phyloP scores from a whole-genome alignment of 1,140 invertebrate species.

The Magallana angulata region DNA sequence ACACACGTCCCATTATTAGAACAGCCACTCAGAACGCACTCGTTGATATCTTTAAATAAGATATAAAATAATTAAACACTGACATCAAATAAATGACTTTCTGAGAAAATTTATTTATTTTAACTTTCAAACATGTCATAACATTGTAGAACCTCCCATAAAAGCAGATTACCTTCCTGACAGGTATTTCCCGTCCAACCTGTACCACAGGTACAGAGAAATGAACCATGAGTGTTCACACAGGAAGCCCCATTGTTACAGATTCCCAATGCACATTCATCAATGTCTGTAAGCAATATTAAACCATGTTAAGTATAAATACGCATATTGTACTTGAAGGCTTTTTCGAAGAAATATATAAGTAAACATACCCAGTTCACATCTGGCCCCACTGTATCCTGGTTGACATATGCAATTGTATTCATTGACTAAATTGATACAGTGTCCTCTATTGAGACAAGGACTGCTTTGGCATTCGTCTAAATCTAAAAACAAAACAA shows the following conservation, averaged over 20 bases:
- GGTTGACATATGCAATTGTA: not conserved
- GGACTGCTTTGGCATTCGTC: not conserved
- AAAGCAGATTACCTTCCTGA: not conserved
- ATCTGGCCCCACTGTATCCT: not conserved
- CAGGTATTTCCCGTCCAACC: constrained; percentile 1
- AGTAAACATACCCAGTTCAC: constrained; percentile 4
- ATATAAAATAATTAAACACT: too few relatives aligned
- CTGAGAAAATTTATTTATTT: too few relatives aligned
- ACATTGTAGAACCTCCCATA: too few relatives aligned
- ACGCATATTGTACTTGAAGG: too few relatives aligned
- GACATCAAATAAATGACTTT: too few relatives aligned
- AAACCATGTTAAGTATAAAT: too few relatives aligned
- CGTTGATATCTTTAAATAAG: constrained; percentile 15
- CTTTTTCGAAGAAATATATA: too few relatives aligned
- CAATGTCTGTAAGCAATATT: not conserved
- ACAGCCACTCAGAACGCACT: not conserved
- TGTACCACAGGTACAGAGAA: not conserved
- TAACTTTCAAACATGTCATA: too few relatives aligned
- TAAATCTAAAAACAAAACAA: not conserved
- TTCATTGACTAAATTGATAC: not conserved
- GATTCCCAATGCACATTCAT: not conserved
- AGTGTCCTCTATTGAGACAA: not conserved
- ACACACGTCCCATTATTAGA: not conserved
- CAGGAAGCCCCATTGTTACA: not conserved
- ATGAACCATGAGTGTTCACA: not conserved